Percentiles rank a stretch among this genome's conserved stretches.
These are phyloP conservation scores for Zhuqinia jingwanae DNA, from an alignment of 2,888 invertebrate genomes.

Conservation along the genomic window DNA sequence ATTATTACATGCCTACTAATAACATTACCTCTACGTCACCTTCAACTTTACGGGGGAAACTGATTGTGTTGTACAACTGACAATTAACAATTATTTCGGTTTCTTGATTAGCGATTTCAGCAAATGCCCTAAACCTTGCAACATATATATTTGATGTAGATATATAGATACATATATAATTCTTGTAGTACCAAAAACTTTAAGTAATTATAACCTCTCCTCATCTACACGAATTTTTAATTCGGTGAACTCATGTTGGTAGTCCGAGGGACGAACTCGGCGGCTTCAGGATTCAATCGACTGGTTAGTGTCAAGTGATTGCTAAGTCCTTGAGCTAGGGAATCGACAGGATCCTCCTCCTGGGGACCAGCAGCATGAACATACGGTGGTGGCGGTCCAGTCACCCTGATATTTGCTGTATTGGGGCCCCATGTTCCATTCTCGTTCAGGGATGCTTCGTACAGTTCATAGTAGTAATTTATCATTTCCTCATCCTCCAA, in stretches of 20 bases:
- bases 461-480: conserved; percentile 88
- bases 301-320: conserved; percentile 81
- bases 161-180: too few species aligned
- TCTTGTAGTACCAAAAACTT: too few species aligned
- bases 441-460: conserved; percentile 85
- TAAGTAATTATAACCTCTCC: too few species aligned
- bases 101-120: conserved; percentile 4
- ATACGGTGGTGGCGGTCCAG: conserved; percentile 69
- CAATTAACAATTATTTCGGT: conserved; percentile 8
- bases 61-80: conserved; percentile 62
- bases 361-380: conserved; percentile 37
- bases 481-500: conserved; percentile 93
- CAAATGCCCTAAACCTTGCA: not conserved
- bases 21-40: not conserved
- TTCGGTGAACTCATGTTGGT: conserved; percentile 66
- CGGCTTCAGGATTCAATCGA: conserved; percentile 91
- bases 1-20: too few species aligned
- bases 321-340: conserved; percentile 74
- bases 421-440: conserved; percentile 79
- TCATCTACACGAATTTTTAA: conserved; percentile 3
- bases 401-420: conserved; percentile 73
- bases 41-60: conserved; percentile 28
- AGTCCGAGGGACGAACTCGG: conserved; percentile 88
- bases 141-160: too few species aligned
- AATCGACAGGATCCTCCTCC: conserved; percentile 69